Percentiles rank a stretch among this genome's conserved stretches.
Evolutionary conservation across 23 tunicate genomes (phyloP).

Genomic region (Pegea sp.): DNA sequence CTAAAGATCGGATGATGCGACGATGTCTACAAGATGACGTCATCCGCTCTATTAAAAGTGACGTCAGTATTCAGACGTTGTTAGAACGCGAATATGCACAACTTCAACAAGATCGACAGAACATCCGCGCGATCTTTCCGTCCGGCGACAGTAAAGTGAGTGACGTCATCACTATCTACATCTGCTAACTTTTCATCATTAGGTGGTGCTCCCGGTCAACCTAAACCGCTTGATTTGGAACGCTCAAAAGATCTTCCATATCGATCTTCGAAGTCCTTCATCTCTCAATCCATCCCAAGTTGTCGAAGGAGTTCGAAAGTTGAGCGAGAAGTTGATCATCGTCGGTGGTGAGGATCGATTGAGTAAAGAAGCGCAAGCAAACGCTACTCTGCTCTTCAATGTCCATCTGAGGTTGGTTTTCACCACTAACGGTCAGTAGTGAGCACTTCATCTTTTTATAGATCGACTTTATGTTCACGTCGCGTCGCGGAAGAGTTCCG

Average conservation of each 20-base stretch:
- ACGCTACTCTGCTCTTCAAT: conserved; percentile 92
- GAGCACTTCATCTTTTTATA: not conserved
- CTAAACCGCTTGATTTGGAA: conserved; percentile 82
- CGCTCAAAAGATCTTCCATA: conserved; percentile 91
- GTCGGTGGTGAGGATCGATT: conserved; percentile 86
- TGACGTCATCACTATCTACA: not conserved
- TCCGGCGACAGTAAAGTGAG: conserved; percentile 82
- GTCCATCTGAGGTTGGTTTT: conserved; percentile 74
- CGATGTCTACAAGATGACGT: conserved; percentile 71
- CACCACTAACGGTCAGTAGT: not conserved
- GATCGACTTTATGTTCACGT: conserved; percentile 90
- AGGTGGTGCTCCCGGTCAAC: conserved; percentile 96
- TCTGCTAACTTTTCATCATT: not conserved
- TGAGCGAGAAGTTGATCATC: conserved; percentile 72
- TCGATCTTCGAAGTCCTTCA: conserved; percentile 58
- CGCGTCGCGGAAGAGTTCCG: conserved; percentile 91
- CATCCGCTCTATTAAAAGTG: conserved; percentile 70
- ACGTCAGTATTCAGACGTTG: conserved; percentile 63
- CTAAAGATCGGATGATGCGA: conserved; percentile 66
- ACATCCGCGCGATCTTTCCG: conserved; percentile 79
- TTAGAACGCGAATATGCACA: conserved; percentile 75
- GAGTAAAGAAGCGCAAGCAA: conserved; percentile 92
- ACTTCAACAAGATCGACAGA: conserved; percentile 68
- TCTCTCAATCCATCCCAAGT: conserved; percentile 65
- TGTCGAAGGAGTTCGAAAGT: conserved; percentile 72